phyloP scores from a whole-genome alignment of 2,113 vertebrate genomes.

The Mesembrinibis cayennensis region DNA sequence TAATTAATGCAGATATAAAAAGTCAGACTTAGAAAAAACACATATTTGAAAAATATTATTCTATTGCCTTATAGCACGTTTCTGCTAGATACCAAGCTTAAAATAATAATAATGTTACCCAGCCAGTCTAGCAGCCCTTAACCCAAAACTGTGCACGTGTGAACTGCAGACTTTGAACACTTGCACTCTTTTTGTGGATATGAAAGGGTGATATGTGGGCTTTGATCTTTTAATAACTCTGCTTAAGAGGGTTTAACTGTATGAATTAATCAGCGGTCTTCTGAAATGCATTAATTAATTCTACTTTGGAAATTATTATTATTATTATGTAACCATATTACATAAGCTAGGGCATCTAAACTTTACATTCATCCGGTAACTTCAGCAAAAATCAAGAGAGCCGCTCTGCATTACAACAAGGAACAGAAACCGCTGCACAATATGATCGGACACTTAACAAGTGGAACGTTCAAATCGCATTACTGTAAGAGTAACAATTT shows the following conservation, averaged over 20 bases:
- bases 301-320: background rate
- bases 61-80: background rate
- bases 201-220: background rate
- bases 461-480: background rate
- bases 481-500: constrained; percentile 1
- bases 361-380: background rate
- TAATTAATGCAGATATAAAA: background rate
- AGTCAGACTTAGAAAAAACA: background rate
- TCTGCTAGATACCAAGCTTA: background rate
- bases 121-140: background rate
- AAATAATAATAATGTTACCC: background rate
- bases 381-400: background rate
- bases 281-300: constrained; percentile 35
- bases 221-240: constrained; percentile 60
- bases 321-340: constrained; percentile 4
- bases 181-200: background rate
- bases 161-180: background rate
- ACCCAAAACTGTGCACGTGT: background rate
- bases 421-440: background rate
- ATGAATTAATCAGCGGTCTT: background rate
- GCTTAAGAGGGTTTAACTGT: background rate
- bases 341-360: background rate
- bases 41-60: background rate
- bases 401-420: background rate
- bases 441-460: background rate